Conservation (phyloP, 2,888 invertebrate genomes). For the Lysandra coridon region DNA sequence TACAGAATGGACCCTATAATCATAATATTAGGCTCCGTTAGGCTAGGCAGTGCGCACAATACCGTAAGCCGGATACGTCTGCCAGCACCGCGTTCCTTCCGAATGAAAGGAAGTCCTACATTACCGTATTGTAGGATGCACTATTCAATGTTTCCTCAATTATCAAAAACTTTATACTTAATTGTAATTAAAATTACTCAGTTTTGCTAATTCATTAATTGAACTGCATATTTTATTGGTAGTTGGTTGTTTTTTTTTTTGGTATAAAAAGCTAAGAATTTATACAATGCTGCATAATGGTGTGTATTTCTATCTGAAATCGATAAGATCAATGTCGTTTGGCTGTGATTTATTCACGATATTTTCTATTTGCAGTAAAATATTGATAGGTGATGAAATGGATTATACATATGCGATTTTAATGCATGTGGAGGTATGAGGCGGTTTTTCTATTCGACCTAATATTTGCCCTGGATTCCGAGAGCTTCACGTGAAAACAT, state of each 20-base stretch:
- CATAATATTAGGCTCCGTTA: slow-evolving; percentile 7
- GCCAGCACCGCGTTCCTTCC: slow-evolving; percentile 19
- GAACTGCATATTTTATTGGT: neutral
- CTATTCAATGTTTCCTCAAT: slow-evolving; percentile 21
- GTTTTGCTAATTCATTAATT: neutral
- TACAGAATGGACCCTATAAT: neutral
- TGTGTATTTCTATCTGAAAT: neutral
- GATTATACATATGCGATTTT: neutral
- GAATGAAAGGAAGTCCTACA: slow-evolving; percentile 20
- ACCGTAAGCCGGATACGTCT: slow-evolving; percentile 25
- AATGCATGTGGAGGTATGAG: neutral
- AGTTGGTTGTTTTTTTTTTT: neutral
- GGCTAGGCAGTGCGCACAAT: neutral
- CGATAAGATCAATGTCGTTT: neutral
- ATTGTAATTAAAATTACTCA: neutral
- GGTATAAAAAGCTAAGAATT: neutral
- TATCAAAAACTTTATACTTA: neutral
- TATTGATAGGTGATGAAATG: neutral
- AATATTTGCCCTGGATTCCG: slow-evolving; percentile 27
- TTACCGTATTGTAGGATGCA: slow-evolving; percentile 25
- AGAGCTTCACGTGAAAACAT: slow-evolving; percentile 16
- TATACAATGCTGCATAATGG: neutral
- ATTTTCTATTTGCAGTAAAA: slow-evolving; percentile 14
- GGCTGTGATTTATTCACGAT: neutral
- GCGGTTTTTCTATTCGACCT: neutral